Base-by-base conservation (phyloP, 2,888 invertebrate genomes). In the Heliothis peltigera region DNA sequence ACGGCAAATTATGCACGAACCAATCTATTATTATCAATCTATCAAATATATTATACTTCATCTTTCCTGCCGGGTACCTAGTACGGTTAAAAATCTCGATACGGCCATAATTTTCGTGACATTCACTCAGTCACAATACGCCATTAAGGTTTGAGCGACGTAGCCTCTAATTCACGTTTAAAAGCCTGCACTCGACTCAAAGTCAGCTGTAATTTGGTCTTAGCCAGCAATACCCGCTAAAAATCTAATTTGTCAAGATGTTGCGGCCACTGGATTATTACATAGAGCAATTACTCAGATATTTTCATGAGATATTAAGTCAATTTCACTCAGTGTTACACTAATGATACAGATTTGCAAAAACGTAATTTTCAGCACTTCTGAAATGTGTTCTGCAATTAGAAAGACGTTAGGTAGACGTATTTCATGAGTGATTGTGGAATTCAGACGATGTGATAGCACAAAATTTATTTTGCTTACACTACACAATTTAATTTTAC, bases 111-210 rank as follows among this genome's bases (percentile, higher is more conserved):
- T 93, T 93, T 92, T 92, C 89, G 85, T 87, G 87, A 88, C 89
- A 91, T 87, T 90, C 88, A 88, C 93, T 93, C 89, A 85, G 88
- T 93, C 92, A 94, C 93, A 93, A 92, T 93, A 92, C 86, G 88
- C 93, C 91, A 93, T 94, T 94, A 94, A 88, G 85, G 90, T 84
- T 87, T 92, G 92, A 94, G 89, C 85, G 93, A 87, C 88, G 84
- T 86, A 87, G 90, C 89, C 90, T 92, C 91, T 94, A 94, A 94
- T 94, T 93, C 92, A 84, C 87, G 90, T 93, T 94, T 94, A 95
- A 95, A 94, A 95, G 95, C 95, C 89, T 94, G 95, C 94, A 94
- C 94, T 95, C 86, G 90, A 90, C 87, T 93, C 91, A 90, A 94
- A 94, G 95, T 94, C 95, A 87, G 86, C 89, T 85, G 86, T 93